A percentile compares a stretch with the other conserved stretches of the same genome.
phyloP scores from a whole-genome alignment of 2,113 vertebrate genomes.

The Neogobius melanostomus region DNA sequence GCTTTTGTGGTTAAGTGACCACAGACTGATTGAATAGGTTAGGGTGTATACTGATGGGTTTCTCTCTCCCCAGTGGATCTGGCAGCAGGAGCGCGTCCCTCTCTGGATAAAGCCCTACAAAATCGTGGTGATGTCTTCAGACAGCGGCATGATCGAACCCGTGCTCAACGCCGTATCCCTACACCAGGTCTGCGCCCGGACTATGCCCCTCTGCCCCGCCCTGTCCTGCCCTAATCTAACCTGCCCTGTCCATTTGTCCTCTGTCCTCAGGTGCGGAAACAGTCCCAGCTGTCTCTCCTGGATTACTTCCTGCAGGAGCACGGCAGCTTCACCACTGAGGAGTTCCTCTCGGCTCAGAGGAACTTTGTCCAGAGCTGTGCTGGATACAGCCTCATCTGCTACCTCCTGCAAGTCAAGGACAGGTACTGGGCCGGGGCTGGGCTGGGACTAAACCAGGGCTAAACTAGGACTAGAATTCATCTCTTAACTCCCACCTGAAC shows the following conservation, averaged over 20 bases:
- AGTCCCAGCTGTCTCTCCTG: constrained; percentile 89
- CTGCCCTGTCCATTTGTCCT: neutral
- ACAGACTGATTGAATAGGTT: no score
- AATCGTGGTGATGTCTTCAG: constrained; percentile 93
- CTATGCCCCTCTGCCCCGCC: neutral
- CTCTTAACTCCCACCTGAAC: neutral
- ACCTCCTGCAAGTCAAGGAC: constrained; percentile 96
- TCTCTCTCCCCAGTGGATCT: constrained; percentile 79
- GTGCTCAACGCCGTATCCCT: constrained; percentile 96
- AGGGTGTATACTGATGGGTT: neutral
- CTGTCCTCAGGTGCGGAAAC: constrained; percentile 81
- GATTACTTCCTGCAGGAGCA: constrained; percentile 96
- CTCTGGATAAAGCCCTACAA: constrained; percentile 97
- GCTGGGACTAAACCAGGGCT: neutral
- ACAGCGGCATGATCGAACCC: constrained; percentile 96
- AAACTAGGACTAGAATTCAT: neutral
- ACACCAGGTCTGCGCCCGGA: constrained; percentile 78
- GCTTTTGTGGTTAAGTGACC: no score
- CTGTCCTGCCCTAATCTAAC: neutral
- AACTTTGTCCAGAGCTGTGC: constrained; percentile 95
- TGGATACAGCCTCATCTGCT: constrained; percentile 92
- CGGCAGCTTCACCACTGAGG: constrained; percentile 86
- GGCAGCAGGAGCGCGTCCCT: constrained; percentile 91
- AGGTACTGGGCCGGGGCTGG: constrained; percentile 68
- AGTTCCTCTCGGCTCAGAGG: constrained; percentile 89